Evolutionary conservation across 2,113 vertebrate species (phyloP), one percentile per base, ranked within the genome.

Genomic region (Morone saxatilis): DNA sequence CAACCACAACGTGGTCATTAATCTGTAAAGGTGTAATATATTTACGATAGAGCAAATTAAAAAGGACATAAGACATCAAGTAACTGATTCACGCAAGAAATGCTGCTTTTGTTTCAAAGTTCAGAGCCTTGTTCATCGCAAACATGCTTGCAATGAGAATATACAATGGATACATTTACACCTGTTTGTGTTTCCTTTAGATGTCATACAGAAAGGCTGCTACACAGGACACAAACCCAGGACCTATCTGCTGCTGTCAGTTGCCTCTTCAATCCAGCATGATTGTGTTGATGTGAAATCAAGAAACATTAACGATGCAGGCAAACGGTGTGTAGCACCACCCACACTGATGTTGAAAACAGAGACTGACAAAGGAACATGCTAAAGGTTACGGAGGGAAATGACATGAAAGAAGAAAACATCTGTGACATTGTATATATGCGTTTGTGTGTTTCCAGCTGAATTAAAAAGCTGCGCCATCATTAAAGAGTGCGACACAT

Each of bases 401-500:
- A 20, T n/a, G 20, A 71, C 57, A 48, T 76, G 14, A 71, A 63
- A 62, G 73, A 78, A 7, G 38, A 57, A 67, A 59, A 48, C 31
- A 48, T 60, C 20, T 73, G 43, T 59, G 68, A 79, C 63, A 45
- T 56, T 38, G 5, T 36, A 14, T 9, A 4, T 31, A 10, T 6
- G 43, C 10, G 54, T 38, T 57, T 62, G 25, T 76, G 62, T 50
- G 59, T 73, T 76, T 71, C 12, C 5, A 40, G 4, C 31, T 78
- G n/a, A 74, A 76, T 81, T 53, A 69, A 80, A 85, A 67, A 1
- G 61, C 77, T 25, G 56, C 45, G 10, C 9, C 1, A 3, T 38
- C 78, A 82, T 87, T 83, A 86, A 89, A 83, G 76, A 53, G 16
- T 3, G 25, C 8, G 14, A 47, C 54, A 22, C 47, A 2, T 83